Conservation (phyloP, 2,113 vertebrate species). For the Cariama cristata region DNA sequence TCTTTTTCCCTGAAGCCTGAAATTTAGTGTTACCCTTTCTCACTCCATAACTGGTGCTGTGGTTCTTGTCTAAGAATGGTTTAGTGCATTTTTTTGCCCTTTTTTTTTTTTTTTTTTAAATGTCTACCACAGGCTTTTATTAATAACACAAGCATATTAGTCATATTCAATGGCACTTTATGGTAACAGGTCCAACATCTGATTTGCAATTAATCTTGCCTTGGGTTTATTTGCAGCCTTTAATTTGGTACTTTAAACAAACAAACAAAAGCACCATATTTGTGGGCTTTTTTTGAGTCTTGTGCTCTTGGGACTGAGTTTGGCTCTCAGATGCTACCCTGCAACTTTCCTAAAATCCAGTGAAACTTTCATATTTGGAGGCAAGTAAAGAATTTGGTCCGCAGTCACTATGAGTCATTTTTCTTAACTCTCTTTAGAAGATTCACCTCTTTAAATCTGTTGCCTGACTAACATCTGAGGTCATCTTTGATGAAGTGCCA, state of each 20-base stretch:
- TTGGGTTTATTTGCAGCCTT: neutral
- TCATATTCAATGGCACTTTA: neutral
- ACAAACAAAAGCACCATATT: neutral
- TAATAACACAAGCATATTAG: neutral
- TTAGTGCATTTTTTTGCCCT: neutral
- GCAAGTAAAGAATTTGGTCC: neutral
- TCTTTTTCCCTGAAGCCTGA: neutral
- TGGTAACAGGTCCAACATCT: neutral
- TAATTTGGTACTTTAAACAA: neutral
- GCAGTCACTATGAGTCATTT: neutral
- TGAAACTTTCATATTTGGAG: neutral
- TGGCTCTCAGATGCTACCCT: neutral
- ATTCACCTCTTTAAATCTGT: neutral
- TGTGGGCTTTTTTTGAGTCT: neutral
- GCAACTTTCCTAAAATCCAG: neutral
- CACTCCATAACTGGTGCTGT: neutral
- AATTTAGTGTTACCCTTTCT: neutral
- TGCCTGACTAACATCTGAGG: neutral
- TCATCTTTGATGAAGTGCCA: neutral
- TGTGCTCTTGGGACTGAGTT: neutral
- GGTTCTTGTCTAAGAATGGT: neutral
- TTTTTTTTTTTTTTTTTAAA: neutral
- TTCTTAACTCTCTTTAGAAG: neutral
- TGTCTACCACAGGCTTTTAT: neutral
- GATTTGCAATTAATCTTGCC: neutral